Conservation (phyloP, 2,113 vertebrate genomes). For the Larimichthys crocea region DNA sequence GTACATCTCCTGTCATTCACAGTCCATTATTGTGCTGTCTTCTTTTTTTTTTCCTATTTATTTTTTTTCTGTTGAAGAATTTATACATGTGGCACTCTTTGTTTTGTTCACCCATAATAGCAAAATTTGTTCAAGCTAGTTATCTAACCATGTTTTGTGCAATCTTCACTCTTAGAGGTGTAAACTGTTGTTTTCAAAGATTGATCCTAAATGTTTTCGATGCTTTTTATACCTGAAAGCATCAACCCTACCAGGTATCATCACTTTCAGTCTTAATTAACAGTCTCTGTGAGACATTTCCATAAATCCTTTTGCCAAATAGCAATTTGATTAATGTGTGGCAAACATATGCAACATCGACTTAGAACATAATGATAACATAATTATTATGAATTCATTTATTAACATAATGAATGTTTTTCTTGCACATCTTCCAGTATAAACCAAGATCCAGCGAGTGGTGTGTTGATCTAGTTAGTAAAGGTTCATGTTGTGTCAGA, state of each 20-base stretch:
- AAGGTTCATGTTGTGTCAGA: background rate
- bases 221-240: background rate
- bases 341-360: too few species aligned
- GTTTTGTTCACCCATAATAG: background rate
- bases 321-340: background rate
- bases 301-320: background rate
- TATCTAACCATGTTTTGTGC: background rate
- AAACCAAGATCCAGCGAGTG: slow-evolving; percentile 11
- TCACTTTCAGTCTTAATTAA: background rate
- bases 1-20: background rate
- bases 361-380: too few species aligned
- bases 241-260: background rate
- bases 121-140: background rate
- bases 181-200: background rate
- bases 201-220: background rate
- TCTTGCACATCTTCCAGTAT: slow-evolving; percentile 6
- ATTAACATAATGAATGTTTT: background rate
- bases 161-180: background rate
- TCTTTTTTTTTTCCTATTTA: background rate
- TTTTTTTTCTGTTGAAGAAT: background rate
- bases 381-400: too few species aligned
- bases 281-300: background rate
- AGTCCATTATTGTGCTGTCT: background rate
- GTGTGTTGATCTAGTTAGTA: slow-evolving; percentile 24
- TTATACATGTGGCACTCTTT: background rate